Evolutionary conservation across 2,797 vertebrate genomes (phyloP).

Genomic region (Gymnopithys bicolor): DNA sequence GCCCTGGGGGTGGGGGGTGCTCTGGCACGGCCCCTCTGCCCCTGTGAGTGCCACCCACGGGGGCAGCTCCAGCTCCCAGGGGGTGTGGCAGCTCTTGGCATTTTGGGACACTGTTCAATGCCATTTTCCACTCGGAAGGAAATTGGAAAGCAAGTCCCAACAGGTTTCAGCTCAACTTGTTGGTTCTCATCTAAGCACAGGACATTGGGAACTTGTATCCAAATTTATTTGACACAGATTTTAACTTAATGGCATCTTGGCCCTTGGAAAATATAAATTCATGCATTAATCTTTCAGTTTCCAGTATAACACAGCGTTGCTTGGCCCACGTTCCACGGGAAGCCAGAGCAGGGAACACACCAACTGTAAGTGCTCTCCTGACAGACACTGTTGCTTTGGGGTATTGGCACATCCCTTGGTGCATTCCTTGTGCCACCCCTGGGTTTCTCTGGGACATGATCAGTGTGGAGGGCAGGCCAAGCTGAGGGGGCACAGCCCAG

Average conservation of each 20-base stretch:
- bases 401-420: constrained; percentile 49
- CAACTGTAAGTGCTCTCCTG: constrained; percentile 62
- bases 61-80: too few species aligned
- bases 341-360: constrained; percentile 73
- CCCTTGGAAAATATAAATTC: constrained; percentile 83
- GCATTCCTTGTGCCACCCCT: constrained; percentile 48
- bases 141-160: too few species aligned
- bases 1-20: too few species aligned
- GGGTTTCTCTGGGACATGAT: constrained; percentile 57
- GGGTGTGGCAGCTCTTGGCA: too few species aligned
- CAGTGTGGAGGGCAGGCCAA: constrained; percentile 69
- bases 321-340: constrained; percentile 60
- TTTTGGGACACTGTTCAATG: too few species aligned
- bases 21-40: too few species aligned
- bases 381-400: constrained; percentile 78
- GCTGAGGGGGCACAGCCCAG: constrained; percentile 49
- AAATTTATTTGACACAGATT: constrained; percentile 63
- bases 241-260: constrained; percentile 38
- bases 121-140: too few species aligned
- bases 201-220: constrained; percentile 4
- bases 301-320: constrained; percentile 76
- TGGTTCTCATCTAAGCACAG: not conserved
- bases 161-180: too few species aligned
- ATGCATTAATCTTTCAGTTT: constrained; percentile 81
- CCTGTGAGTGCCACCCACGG: too few species aligned